A percentile compares a stretch with the other conserved stretches of the same genome.
Evolutionary conservation across 1,140 invertebrate genomes (phyloP).

Genomic region (Pseudomyrmex flavicornis): DNA sequence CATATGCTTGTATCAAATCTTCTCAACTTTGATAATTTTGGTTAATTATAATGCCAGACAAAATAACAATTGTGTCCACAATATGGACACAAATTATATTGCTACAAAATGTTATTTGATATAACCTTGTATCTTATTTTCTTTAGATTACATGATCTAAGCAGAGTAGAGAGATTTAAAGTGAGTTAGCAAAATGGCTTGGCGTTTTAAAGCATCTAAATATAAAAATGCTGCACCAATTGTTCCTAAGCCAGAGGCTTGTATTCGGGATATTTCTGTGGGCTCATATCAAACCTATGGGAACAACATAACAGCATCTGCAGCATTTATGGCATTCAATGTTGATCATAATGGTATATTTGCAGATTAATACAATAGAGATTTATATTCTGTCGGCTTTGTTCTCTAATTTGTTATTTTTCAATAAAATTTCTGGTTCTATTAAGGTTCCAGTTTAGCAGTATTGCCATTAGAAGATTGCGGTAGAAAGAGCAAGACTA

Average conservation of each 20-base stretch:
- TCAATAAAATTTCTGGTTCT: slow-evolving; percentile 19
- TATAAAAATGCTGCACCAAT: slow-evolving; percentile 98
- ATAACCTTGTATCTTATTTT: slow-evolving; percentile 45
- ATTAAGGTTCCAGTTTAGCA: slow-evolving; percentile 92
- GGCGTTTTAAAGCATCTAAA: slow-evolving; percentile 98
- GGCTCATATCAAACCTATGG: slow-evolving; percentile 96
- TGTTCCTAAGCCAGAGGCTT: slow-evolving; percentile 95
- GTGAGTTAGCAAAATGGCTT: slow-evolving; percentile 89
- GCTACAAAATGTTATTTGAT: slow-evolving; percentile 8
- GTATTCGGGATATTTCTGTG: slow-evolving; percentile 94
- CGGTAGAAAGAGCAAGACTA: slow-evolving; percentile 93
- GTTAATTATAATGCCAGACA: neutral
- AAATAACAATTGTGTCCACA: neutral
- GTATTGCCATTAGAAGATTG: slow-evolving; percentile 94
- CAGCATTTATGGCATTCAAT: slow-evolving; percentile 97
- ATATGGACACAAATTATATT: neutral
- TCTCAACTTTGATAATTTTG: neutral
- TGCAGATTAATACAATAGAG: neutral
- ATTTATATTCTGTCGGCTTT: neutral
- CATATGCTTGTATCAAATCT: neutral
- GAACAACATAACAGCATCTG: slow-evolving; percentile 96
- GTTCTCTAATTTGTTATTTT: slow-evolving; percentile 23
- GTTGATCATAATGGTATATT: slow-evolving; percentile 90
- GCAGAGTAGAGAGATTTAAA: slow-evolving; percentile 60
- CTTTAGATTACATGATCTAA: slow-evolving; percentile 83